These are phyloP conservation scores for Lepidocyrtinus sp. DNA, from an alignment of 2,888 invertebrate species.

Conservation along the genomic window DNA sequence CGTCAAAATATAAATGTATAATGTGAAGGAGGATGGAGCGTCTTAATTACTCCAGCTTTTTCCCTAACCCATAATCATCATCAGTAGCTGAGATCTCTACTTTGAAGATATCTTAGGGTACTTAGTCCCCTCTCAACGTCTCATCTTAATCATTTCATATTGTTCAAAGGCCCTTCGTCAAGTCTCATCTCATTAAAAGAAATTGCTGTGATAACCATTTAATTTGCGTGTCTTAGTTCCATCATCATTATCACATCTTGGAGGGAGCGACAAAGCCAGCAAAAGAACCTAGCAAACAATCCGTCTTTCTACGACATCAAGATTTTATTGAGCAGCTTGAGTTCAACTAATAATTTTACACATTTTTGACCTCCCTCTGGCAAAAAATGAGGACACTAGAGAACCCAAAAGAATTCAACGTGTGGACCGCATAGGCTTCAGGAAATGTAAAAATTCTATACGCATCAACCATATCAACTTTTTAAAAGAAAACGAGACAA, in stretches of 20 bases:
- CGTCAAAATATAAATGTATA: background rate
- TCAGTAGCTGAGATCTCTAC: no score
- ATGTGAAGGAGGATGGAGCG: background rate
- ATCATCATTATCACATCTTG: slow-evolving; percentile 4
- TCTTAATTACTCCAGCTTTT: background rate
- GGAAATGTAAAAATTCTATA: no score
- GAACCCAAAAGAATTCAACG: no score
- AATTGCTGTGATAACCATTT: slow-evolving; percentile 45
- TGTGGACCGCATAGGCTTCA: no score
- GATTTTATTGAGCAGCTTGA: slow-evolving; percentile 9
- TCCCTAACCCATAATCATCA: no score
- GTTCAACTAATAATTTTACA: no score
- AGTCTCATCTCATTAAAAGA: slow-evolving; percentile 41
- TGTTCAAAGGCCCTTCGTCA: background rate
- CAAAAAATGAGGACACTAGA: no score
- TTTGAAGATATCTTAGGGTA: no score
- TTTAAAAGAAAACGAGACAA: no score
- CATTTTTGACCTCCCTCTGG: no score
- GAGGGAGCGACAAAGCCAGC: background rate
- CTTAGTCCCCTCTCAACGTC: no score
- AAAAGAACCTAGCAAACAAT: background rate
- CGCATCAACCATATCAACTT: no score
- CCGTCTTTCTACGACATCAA: background rate
- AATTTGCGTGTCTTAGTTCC: slow-evolving; percentile 34
- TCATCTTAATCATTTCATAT: slow-evolving; percentile 26